Conservation (phyloP, 1,140 invertebrate genomes). For the Gryllus bimaculatus region DNA sequence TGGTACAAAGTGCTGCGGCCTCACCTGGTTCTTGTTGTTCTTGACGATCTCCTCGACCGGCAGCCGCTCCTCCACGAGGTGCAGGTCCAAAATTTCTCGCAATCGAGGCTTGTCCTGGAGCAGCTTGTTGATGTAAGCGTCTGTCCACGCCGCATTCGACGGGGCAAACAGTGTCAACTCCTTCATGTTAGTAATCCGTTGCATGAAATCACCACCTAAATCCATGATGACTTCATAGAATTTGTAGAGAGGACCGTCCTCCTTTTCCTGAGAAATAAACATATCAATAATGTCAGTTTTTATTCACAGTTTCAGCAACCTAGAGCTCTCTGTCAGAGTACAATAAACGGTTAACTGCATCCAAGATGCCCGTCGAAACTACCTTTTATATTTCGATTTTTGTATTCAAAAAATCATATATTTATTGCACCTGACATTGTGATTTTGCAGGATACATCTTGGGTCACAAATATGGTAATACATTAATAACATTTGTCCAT, state of each 20-base stretch:
- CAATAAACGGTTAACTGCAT: too few relatives aligned
- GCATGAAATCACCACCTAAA: conserved; percentile 54
- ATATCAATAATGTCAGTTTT: neutral
- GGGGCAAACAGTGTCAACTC: conserved; percentile 82
- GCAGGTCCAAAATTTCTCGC: conserved; percentile 67
- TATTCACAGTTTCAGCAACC: too few relatives aligned
- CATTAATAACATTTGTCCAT: too few relatives aligned
- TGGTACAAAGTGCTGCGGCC: neutral
- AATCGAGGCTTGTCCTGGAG: conserved; percentile 49
- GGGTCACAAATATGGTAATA: too few relatives aligned
- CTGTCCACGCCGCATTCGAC: conserved; percentile 72
- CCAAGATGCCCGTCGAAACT: too few relatives aligned
- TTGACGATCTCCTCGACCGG: conserved; percentile 64
- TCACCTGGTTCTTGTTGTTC: conserved; percentile 57
- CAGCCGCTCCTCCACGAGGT: conserved; percentile 61
- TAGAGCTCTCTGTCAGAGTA: too few relatives aligned
- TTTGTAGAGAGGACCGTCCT: conserved; percentile 69
- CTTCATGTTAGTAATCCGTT: conserved; percentile 53
- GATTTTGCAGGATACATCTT: too few relatives aligned
- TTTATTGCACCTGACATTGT: too few relatives aligned
- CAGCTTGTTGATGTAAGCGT: conserved; percentile 55
- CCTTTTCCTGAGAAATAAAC: conserved; percentile 49
- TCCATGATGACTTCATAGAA: conserved; percentile 72
- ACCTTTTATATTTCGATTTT: too few relatives aligned
- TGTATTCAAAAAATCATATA: too few relatives aligned